Conservation (phyloP, 37 sponge, comb jelly and placozoan species). For the Agelas oroides region DNA sequence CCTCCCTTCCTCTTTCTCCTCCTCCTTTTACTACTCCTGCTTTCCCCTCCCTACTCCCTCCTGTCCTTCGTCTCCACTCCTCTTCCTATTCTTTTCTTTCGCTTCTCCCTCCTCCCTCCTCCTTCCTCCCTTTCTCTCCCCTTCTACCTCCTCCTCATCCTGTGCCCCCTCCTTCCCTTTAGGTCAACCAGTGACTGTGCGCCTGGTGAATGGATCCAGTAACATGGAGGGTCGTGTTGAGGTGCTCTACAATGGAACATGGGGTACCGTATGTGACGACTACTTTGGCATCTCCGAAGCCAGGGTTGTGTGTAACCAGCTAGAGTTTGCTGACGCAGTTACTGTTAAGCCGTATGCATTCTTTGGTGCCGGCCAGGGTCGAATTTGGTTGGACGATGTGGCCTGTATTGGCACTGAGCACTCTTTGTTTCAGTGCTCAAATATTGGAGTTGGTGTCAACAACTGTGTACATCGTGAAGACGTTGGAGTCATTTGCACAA, state of each 20-base stretch:
- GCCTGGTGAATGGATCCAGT: constrained; percentile 40
- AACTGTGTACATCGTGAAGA: constrained; percentile 40
- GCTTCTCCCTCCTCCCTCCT: background rate
- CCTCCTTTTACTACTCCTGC: too few species aligned
- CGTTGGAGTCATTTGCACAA: constrained; percentile 47
- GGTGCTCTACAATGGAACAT: constrained; percentile 63
- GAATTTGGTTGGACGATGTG: constrained; percentile 24
- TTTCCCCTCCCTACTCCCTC: too few species aligned
- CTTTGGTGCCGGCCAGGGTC: constrained; percentile 44
- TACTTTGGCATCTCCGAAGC: constrained; percentile 64
- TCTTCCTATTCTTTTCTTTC: too few species aligned
- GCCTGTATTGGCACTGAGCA: constrained; percentile 37
- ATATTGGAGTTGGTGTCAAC: constrained; percentile 12
- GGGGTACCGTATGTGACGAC: constrained; percentile 81
- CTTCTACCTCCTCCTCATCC: too few species aligned
- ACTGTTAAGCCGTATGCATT: background rate
- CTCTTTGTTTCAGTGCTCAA: constrained; percentile 19
- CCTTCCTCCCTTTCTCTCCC: background rate
- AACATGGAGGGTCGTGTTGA: constrained; percentile 61
- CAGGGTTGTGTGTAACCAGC: constrained; percentile 63
- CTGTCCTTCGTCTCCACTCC: too few species aligned
- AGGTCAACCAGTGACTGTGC: constrained; percentile 42
- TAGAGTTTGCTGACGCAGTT: constrained; percentile 56
- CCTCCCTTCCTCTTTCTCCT: too few species aligned
- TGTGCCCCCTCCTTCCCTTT: background rate